phyloP scores from a whole-genome alignment of 2,888 invertebrate species.

The Lithophane ornitopus region DNA sequence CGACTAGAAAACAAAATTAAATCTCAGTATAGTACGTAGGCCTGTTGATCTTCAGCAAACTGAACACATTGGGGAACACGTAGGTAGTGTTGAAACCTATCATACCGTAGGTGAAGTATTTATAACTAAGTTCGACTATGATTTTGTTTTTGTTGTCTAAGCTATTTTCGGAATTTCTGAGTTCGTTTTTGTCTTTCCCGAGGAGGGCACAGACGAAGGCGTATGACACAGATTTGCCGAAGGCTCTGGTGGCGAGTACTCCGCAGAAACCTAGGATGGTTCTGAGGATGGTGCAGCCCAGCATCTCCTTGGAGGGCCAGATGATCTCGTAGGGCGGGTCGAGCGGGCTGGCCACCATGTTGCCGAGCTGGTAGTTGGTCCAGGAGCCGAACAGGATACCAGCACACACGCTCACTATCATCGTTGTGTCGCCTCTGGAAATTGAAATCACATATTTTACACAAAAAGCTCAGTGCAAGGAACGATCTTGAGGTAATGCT shows the following conservation, averaged over 20 bases:
- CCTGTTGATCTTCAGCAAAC: slow-evolving; percentile 94
- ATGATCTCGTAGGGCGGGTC: slow-evolving; percentile 94
- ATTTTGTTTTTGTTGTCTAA: slow-evolving; percentile 93
- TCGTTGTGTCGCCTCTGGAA: slow-evolving; percentile 96
- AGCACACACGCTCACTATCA: slow-evolving; percentile 95
- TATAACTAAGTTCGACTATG: slow-evolving; percentile 95
- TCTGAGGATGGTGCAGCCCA: slow-evolving; percentile 92
- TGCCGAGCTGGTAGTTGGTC: slow-evolving; percentile 95
- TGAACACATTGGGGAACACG: slow-evolving; percentile 94
- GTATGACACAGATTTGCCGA: slow-evolving; percentile 93
- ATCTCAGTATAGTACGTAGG: slow-evolving; percentile 97
- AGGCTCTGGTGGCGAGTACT: slow-evolving; percentile 92
- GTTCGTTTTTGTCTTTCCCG: slow-evolving; percentile 92
- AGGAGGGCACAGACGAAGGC: slow-evolving; percentile 93
- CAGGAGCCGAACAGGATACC: slow-evolving; percentile 95
- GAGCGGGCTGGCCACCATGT: slow-evolving; percentile 90
- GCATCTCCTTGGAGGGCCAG: slow-evolving; percentile 94
- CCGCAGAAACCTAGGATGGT: slow-evolving; percentile 94
- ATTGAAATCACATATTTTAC: neutral
- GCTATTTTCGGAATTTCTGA: slow-evolving; percentile 92
- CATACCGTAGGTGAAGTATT: slow-evolving; percentile 95
- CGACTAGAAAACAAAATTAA: slow-evolving; percentile 79
- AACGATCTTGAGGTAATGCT: neutral
- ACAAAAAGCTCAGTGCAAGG: neutral
- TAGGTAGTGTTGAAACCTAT: slow-evolving; percentile 95